phyloP scores from a whole-genome alignment of 2,888 invertebrate genomes.

The Drosophila diplacantha region DNA sequence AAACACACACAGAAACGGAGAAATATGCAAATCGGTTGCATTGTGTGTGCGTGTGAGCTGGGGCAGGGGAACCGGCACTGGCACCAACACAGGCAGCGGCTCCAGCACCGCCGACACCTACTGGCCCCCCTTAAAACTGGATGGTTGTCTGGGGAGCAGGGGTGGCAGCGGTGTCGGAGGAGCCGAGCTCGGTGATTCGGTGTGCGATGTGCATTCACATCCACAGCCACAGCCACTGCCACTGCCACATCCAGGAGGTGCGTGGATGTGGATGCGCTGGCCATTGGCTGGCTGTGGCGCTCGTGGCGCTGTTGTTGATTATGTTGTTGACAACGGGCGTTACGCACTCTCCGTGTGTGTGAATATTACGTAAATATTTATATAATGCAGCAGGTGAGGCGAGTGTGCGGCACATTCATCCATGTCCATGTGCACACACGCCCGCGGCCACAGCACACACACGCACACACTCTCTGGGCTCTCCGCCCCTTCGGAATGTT shows the following conservation, averaged over 20 bases:
- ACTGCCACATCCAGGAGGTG: conserved; percentile 2
- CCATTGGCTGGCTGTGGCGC: conserved; percentile 44
- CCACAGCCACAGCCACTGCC: not conserved
- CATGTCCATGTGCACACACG: conserved; percentile 34
- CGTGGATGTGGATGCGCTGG: conserved; percentile 10
- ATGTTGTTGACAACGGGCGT: conserved; percentile 77
- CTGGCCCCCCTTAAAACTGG: conserved; percentile 10
- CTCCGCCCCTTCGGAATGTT: conserved; percentile 24
- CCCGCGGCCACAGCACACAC: conserved; percentile 21
- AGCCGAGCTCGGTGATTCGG: conserved; percentile 6
- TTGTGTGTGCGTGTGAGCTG: conserved; percentile 21
- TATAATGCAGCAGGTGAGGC: conserved; percentile 69
- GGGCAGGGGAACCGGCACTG: not conserved
- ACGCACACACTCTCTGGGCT: not conserved
- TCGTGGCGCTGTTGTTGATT: conserved; percentile 62
- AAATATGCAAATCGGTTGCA: conserved; percentile 70
- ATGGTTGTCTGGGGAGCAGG: conserved; percentile 3
- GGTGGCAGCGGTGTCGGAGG: conserved; percentile 1
- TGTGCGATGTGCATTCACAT: conserved; percentile 1
- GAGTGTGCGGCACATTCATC: conserved; percentile 17
- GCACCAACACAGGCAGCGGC: conserved; percentile 7
- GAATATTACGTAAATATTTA: conserved; percentile 74
- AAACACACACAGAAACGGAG: conserved; percentile 11
- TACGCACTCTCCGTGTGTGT: conserved; percentile 64
- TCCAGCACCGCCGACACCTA: conserved; percentile 19